Conservation (phyloP, 1,140 invertebrate genomes). For the Drosophila burlai region DNA sequence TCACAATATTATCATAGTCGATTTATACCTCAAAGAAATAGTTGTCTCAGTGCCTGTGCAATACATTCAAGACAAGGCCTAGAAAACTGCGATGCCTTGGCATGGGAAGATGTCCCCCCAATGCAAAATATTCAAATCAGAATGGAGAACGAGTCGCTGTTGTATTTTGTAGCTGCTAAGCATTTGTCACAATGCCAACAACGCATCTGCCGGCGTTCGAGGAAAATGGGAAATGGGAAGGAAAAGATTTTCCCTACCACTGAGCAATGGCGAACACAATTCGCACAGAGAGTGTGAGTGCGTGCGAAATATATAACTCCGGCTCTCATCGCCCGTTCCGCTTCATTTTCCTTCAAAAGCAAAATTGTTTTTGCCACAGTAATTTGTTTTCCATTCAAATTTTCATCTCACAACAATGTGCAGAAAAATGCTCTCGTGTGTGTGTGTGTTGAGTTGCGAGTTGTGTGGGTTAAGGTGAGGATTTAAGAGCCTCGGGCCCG, state of each 20-base stretch:
- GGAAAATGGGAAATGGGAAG: slow-evolving; percentile 65
- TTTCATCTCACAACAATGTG: slow-evolving; percentile 20
- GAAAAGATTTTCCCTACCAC: slow-evolving; percentile 59
- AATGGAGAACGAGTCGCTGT: slow-evolving; percentile 11
- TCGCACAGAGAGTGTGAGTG: slow-evolving; percentile 20
- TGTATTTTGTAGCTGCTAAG: slow-evolving; percentile 56
- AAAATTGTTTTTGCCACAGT: slow-evolving; percentile 74
- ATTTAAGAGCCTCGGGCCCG: slow-evolving; percentile 16
- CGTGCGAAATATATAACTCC: slow-evolving; percentile 33
- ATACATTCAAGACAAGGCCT: slow-evolving; percentile 51
- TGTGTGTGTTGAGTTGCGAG: background rate
- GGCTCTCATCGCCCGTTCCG: slow-evolving; percentile 37
- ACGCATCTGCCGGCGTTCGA: slow-evolving; percentile 47
- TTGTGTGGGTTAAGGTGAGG: slow-evolving; percentile 14
- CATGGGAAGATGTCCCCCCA: slow-evolving; percentile 6
- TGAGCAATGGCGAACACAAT: slow-evolving; percentile 33
- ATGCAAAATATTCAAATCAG: slow-evolving; percentile 56
- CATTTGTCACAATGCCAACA: slow-evolving; percentile 71
- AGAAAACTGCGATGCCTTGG: slow-evolving; percentile 34
- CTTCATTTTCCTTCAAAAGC: slow-evolving; percentile 64
- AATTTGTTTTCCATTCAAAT: slow-evolving; percentile 80
- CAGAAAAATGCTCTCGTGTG: too few species aligned
- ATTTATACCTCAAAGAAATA: background rate
- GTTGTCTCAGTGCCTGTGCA: slow-evolving; percentile 15
- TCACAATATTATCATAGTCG: background rate